Percentiles rank a stretch among this genome's conserved stretches.
Conservation (phyloP, 2,113 vertebrate genomes). For the Seriola aureovittata region DNA sequence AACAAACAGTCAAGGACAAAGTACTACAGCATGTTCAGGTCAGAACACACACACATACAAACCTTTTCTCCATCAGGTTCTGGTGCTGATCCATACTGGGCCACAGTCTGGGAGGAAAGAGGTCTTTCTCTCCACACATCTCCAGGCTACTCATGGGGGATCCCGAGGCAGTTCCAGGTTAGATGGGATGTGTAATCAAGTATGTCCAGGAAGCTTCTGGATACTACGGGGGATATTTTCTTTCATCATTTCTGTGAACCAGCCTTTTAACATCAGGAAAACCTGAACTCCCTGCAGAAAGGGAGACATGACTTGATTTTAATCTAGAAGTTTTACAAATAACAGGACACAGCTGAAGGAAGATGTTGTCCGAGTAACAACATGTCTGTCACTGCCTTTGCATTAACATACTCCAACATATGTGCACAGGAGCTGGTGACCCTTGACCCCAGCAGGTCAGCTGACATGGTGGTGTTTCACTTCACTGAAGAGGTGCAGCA, state of each 20-base stretch:
- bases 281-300: too few species aligned
- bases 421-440: slow-evolving; percentile 88
- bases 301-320: too few species aligned
- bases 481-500: slow-evolving; percentile 87
- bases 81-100: neutral
- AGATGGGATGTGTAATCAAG: too few species aligned
- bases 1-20: slow-evolving; percentile 89
- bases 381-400: neutral
- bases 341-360: neutral
- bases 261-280: too few species aligned
- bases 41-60: slow-evolving; percentile 1
- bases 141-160: neutral
- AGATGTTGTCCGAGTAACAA: too few species aligned
- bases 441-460: slow-evolving; percentile 90
- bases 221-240: too few species aligned
- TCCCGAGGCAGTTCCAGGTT: too few species aligned
- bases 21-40: slow-evolving; percentile 91
- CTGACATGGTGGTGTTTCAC: slow-evolving; percentile 92
- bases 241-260: too few species aligned
- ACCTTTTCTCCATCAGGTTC: neutral
- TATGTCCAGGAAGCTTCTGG: too few species aligned
- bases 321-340: too few species aligned
- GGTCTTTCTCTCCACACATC: too few species aligned
- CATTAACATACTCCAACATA: neutral
- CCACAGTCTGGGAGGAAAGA: too few species aligned